phyloP scores from a whole-genome alignment of 2,113 vertebrate species.

The Macrotus californicus region DNA sequence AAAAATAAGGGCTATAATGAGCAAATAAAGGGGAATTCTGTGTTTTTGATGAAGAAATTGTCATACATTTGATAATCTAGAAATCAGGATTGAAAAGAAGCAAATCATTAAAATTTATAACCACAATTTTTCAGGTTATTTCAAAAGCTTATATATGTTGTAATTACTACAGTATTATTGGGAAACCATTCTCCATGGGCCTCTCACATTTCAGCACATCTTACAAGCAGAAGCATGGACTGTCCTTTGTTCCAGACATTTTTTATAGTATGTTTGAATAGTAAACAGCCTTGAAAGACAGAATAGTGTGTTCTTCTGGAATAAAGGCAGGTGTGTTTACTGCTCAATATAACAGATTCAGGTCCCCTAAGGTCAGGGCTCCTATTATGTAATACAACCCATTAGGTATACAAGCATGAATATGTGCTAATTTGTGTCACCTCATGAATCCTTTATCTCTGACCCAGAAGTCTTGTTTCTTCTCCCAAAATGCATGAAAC shows the following conservation, averaged over 20 bases:
- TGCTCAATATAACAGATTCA: not conserved
- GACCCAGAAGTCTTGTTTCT: not conserved
- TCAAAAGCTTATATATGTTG: not conserved
- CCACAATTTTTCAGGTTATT: not conserved
- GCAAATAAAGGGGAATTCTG: not conserved
- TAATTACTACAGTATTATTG: not conserved
- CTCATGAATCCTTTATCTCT: not conserved
- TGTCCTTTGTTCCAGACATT: not conserved
- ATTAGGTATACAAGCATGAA: not conserved
- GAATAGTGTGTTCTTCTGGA: not conserved
- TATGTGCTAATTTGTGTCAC: not conserved
- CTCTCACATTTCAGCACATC: not conserved
- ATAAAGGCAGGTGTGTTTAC: not conserved
- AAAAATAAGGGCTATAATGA: not conserved
- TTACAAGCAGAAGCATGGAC: not conserved
- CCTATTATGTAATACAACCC: not conserved
- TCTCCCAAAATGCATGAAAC: not conserved
- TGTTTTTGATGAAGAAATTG: not conserved
- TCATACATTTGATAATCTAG: not conserved
- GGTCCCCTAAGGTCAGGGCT: not conserved
- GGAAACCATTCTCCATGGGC: not conserved
- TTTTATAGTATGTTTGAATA: not conserved
- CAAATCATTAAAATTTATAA: not conserved
- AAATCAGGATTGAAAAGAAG: not conserved
- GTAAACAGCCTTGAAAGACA: not conserved